These are phyloP conservation scores for Drosophila auraria DNA, from an alignment of 1,140 invertebrate genomes.

Conservation along the genomic window DNA sequence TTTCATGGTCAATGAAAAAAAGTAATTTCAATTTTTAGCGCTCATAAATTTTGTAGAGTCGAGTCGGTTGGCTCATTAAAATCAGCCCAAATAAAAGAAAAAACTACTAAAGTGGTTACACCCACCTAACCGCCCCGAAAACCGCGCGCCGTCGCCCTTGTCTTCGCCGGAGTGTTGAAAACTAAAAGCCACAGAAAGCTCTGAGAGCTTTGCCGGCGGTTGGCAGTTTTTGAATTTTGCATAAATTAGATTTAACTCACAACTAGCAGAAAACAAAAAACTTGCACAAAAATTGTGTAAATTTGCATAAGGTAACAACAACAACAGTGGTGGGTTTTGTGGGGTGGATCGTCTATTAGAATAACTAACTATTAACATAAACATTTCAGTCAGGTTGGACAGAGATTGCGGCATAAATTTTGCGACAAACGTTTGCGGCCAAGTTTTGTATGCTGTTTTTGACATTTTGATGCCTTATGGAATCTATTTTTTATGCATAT, in stretches of 20 bases:
- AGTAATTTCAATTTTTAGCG: slow-evolving; percentile 75
- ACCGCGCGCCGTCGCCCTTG: background rate
- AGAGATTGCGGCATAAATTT: slow-evolving; percentile 77
- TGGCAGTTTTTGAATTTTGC: slow-evolving; percentile 66
- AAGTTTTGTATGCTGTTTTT: slow-evolving; percentile 45
- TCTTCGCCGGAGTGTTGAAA: slow-evolving; percentile 44
- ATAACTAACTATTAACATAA: slow-evolving; percentile 75
- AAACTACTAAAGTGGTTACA: slow-evolving; percentile 58
- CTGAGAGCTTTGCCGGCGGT: slow-evolving; percentile 53
- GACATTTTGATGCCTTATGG: slow-evolving; percentile 47
- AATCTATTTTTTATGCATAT: slow-evolving; percentile 35
- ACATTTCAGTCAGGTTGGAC: slow-evolving; percentile 66
- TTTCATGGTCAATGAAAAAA: slow-evolving; percentile 57
- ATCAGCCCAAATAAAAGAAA: slow-evolving; percentile 36
- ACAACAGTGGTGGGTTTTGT: slow-evolving; percentile 14
- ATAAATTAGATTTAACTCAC: slow-evolving; percentile 76
- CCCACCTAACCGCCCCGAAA: slow-evolving; percentile 17
- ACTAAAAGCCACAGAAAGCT: slow-evolving; percentile 59
- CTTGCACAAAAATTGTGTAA: slow-evolving; percentile 49
- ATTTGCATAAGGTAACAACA: slow-evolving; percentile 57
- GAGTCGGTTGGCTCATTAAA: slow-evolving; percentile 61
- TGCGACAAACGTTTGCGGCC: slow-evolving; percentile 63
- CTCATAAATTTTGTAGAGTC: slow-evolving; percentile 73
- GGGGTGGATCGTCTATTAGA: slow-evolving; percentile 53
- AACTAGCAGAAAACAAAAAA: slow-evolving; percentile 35